phyloP scores from a whole-genome alignment of 2,113 vertebrate genomes.

The Capreolus pygargus region DNA sequence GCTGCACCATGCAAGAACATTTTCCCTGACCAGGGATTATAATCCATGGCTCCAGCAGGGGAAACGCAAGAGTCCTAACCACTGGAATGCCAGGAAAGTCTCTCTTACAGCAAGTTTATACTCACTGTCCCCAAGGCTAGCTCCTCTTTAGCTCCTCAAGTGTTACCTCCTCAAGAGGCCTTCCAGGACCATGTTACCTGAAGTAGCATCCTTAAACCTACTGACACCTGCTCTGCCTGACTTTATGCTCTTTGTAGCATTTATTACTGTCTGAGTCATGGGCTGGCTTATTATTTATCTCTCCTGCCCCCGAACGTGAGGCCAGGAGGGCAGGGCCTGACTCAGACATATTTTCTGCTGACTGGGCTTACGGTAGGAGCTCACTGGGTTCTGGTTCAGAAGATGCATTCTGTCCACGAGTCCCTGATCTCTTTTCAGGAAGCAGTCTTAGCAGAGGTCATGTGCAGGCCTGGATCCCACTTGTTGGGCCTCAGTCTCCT shows the following conservation, averaged over 20 bases:
- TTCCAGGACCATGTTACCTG: background rate
- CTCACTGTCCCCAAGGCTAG: background rate
- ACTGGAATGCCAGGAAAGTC: background rate
- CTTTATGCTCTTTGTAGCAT: background rate
- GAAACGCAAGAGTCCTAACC: background rate
- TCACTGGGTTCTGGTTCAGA: background rate
- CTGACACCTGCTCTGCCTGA: background rate
- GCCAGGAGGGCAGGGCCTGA: background rate
- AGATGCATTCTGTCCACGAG: background rate
- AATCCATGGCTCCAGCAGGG: background rate
- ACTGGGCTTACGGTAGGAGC: background rate
- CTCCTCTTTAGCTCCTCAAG: background rate
- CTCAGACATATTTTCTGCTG: too few species aligned
- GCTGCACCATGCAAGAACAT: background rate
- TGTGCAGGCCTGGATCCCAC: too few species aligned
- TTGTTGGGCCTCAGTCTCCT: background rate
- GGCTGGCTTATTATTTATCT: background rate
- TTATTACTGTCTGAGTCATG: rapidly evolving
- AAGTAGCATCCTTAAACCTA: background rate
- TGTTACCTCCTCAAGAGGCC: background rate
- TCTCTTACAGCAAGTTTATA: background rate
- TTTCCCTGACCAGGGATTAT: background rate
- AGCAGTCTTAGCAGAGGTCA: background rate
- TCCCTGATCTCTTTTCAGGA: background rate
- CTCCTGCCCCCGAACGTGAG: rapidly evolving